Evolutionary conservation across 2,888 invertebrate species (phyloP), one percentile per base, ranked within the genome.

Genomic region (Aphelenchoides bicaudatus): DNA sequence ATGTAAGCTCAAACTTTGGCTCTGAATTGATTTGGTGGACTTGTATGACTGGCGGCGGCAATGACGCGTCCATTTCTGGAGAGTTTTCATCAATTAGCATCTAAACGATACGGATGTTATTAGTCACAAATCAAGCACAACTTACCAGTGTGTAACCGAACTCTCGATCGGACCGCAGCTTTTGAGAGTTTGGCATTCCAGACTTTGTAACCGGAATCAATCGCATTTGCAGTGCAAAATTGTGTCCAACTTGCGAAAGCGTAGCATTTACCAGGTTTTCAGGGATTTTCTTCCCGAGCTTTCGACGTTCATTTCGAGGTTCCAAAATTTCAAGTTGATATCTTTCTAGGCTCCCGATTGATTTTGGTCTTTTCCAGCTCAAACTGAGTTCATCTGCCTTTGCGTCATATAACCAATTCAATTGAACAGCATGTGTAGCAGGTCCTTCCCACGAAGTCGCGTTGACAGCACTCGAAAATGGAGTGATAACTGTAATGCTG

Each of bases 121-220:
- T n/a, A n/a, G n/a, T n/a, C n/a, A n/a, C n/a, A n/a, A n/a, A n/a
- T n/a, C n/a, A n/a, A n/a, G n/a, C n/a, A n/a, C n/a, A n/a, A n/a
- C n/a, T n/a, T 6, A 58, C 34, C 21, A 59, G 63, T 21, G 49
- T 64, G 54, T 34, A 59, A 39, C 64, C 64, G 56, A 59, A 59
- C 10, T 56, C n/a, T 6, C 37, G 30, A 13, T 34, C 31, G 39
- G 6, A n/a, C 10, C 10, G 25, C 16, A 59, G 31, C 5, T 13
- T 16, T 19, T 21, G 25, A 10, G 53, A 21, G 3, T 50, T 29
- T 28, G 43, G 62, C 6, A 16, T 19, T 6, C 13, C 13, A 5
- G 61, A 28, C 4, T 55, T 34, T 6, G 59, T 59, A 13, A 62
- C 27, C 34, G 59, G 63, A 21, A 63, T 59, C 3, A 59, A 19